Evolutionary conservation across 2,797 vertebrate genomes (phyloP), one percentile per base, ranked within the genome.

Genomic region (Chelidonichthys spinosus): DNA sequence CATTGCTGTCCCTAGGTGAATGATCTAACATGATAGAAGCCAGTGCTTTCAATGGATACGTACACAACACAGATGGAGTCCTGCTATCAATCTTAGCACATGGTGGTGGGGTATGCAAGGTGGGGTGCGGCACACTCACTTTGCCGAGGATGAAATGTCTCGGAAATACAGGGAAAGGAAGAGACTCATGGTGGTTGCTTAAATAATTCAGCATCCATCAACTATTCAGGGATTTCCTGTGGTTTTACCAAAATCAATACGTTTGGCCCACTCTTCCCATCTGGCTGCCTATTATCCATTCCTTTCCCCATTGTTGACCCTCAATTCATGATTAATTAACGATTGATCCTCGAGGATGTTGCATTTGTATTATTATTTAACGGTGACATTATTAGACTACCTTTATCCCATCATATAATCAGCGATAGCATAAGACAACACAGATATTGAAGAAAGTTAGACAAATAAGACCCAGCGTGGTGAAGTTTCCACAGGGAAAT

Each of bases 181-280:
- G 42, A 1, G 67, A 79, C 50, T 69, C 61, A 9, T 13, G 72
- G 62, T 53, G 70, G 78, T 82, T 66, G 17, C 39, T 53, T 92
- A 17, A 92, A 92, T 91, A 80, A 92, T 92, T 91, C 70, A 91
- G 63, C 56, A 67, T 63, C 53, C 72, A 84, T 86, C 69, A 83
- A 63, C 66, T 85, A 85, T 87, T 86, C 78, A 82, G 59, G 69
- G 72, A 81, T 76, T 84, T 88, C 83, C 85, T 85, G 83, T 83
- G 83, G 89, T 87, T 87, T 70, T 72, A 77, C 60, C 25, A 50
- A 76, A 90, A 92, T 91, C 88, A 68, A 91, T 91, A 84, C 61
- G 69, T 84, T 74, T 56, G 32, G 54, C 63, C 50, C 5, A 6
- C 63, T 79, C 43, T 54, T 53, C 54, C n/a, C 42, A 11, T 78